Evolutionary conservation across 2,113 vertebrate species (phyloP).

Genomic region (Nyctibius bracteatus): DNA sequence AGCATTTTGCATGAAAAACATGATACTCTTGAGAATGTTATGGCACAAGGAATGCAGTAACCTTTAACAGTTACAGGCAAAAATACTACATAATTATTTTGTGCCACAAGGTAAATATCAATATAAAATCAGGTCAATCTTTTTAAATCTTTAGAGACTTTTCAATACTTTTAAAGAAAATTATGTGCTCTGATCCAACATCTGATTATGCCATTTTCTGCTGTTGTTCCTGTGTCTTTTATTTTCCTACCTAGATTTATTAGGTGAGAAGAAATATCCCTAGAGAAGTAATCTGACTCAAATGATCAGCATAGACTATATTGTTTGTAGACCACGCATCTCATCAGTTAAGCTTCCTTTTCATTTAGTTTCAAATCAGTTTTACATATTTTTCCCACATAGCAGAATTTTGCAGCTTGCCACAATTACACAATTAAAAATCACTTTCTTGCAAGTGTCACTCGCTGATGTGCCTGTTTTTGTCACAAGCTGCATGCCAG

Average conservation of each 20-base stretch:
- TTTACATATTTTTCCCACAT: not conserved
- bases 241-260: not conserved
- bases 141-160: not conserved
- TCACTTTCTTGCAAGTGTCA: not conserved
- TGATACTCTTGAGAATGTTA: not conserved
- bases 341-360: not conserved
- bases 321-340: not conserved
- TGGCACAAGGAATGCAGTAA: not conserved
- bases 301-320: not conserved
- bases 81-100: not conserved
- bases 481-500: not conserved
- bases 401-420: not conserved
- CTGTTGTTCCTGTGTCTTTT: not conserved
- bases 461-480: not conserved
- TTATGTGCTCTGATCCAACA: not conserved
- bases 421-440: not conserved
- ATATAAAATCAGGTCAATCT: not conserved
- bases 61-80: not conserved
- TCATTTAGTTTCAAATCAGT: not conserved
- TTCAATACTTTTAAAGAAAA: not conserved
- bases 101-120: not conserved
- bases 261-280: not conserved
- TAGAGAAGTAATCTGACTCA: not conserved
- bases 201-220: not conserved
- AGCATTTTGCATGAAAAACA: not conserved